Evolutionary conservation across 2,113 vertebrate species (phyloP).

Genomic region (Anarrhichthys ocellatus): DNA sequence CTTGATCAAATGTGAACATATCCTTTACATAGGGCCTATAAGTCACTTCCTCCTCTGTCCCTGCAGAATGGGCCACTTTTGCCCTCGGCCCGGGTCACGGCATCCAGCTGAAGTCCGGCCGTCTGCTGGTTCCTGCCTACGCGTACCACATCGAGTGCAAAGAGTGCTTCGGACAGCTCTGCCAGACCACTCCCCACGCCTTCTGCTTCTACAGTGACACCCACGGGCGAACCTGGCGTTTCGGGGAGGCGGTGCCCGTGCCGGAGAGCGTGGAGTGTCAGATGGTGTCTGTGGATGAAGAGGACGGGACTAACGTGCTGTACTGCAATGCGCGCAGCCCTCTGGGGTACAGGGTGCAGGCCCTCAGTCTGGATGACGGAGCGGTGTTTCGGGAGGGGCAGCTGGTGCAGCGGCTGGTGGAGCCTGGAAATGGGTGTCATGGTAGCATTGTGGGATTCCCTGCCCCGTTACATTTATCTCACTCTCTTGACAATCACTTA

Average conservation of each 20-base stretch:
- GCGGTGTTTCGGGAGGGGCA: slow-evolving; percentile 88
- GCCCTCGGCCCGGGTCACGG: slow-evolving; percentile 93
- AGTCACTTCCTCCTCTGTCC: not conserved
- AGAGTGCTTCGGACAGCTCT: slow-evolving; percentile 90
- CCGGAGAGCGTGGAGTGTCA: slow-evolving; percentile 94
- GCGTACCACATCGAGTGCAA: slow-evolving; percentile 91
- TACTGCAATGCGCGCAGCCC: slow-evolving; percentile 94
- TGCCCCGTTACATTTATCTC: slow-evolving; percentile 74
- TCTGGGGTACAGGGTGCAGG: slow-evolving; percentile 91
- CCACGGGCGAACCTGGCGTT: slow-evolving; percentile 88
- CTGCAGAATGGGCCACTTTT: slow-evolving; percentile 95
- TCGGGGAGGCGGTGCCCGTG: slow-evolving; percentile 87
- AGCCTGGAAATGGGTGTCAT: slow-evolving; percentile 91
- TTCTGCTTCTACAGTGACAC: slow-evolving; percentile 95
- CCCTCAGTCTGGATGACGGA: slow-evolving; percentile 88
- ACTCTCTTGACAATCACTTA: slow-evolving; percentile 3
- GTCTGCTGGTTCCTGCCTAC: slow-evolving; percentile 93
- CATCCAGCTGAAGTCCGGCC: slow-evolving; percentile 91
- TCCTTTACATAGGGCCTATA: not conserved
- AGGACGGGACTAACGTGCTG: slow-evolving; percentile 85
- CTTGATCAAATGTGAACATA: not conserved
- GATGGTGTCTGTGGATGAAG: slow-evolving; percentile 89
- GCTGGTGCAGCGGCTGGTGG: slow-evolving; percentile 87
- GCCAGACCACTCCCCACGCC: slow-evolving; percentile 89
- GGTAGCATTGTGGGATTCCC: slow-evolving; percentile 93